Evolutionary conservation across 2,888 invertebrate genomes (phyloP), one percentile per base, ranked within the genome.

Genomic region (Fragum sueziense): DNA sequence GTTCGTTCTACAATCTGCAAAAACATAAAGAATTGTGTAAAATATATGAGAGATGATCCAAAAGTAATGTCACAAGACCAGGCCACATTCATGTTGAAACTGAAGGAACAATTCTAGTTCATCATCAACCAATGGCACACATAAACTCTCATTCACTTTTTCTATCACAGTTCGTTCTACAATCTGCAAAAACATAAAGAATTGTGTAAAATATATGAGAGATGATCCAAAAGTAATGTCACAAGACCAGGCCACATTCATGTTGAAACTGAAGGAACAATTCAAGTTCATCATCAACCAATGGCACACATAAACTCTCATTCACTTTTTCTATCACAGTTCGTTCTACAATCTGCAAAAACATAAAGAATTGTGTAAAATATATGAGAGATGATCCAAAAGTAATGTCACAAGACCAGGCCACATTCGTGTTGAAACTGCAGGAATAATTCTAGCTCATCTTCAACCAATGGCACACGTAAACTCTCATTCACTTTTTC

Each of bases 71-170:
- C n/a, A 57, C 29, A 74, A 52, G 33, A 74, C 37, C 27, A 52
- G 65, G 34, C 74, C 74, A 41, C 51, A 68, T 22, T 74, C 68
- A 68, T 74, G 67, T 33, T 74, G 74, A 68, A 67, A 74, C 34
- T 54, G 47, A 20, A 74, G 52, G 22, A 54, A 74, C 0, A 74
- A 33, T 14, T 57, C 37, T 14, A 74, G 29, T 57, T 74, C 74
- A 29, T 74, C 57, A 2, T n/a, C 34, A 27, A 29, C n/a, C 17
- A 74, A 33, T 1, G 74, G 74, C 6, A 74, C 68, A 54, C 67
- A 57, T 33, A 67, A 51, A 11, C 14, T 57, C n/a, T 57, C 25
- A n/a, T 33, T 62, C 7, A 62, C 29, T 31, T 57, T n/a, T 14
- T 57, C 57, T 20, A 57, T 7, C 2, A 25, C 11, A 11, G 14